Evolutionary conservation across 2,888 invertebrate genomes (phyloP).

Genomic region (Pemphredon lugubris): DNA sequence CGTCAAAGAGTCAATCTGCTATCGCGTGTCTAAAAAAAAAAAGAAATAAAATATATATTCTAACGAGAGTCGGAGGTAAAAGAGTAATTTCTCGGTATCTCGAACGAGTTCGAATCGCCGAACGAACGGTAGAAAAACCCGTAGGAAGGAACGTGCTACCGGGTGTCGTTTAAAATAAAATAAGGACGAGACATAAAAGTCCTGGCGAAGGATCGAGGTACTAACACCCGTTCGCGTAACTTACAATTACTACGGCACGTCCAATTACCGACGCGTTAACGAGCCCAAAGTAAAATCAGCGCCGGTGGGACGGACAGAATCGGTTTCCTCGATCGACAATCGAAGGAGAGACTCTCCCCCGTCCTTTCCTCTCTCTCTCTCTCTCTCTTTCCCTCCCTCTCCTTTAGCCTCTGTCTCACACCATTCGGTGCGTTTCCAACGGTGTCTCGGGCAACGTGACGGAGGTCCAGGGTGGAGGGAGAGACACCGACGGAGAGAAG

Average conservation of each 20-base stretch:
- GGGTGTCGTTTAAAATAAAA: too few species aligned
- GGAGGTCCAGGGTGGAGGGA: slow-evolving; percentile 27
- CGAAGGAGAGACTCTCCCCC: slow-evolving; percentile 54
- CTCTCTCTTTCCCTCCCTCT: too few species aligned
- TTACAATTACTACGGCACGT: slow-evolving; percentile 40
- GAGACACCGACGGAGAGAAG: slow-evolving; percentile 48
- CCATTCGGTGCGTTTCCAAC: slow-evolving; percentile 45
- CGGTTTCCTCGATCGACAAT: slow-evolving; percentile 59
- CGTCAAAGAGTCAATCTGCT: too few species aligned
- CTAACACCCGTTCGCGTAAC: slow-evolving; percentile 24
- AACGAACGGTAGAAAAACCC: too few species aligned
- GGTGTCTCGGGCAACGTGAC: slow-evolving; percentile 57
- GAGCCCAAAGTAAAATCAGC: slow-evolving; percentile 47
- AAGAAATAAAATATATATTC: too few species aligned
- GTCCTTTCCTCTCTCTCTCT: too few species aligned
- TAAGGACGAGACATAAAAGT: slow-evolving; percentile 2
- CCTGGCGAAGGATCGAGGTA: neutral
- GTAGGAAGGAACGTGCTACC: too few species aligned
- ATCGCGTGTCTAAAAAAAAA: too few species aligned
- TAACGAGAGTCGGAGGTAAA: too few species aligned
- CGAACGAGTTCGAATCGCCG: too few species aligned
- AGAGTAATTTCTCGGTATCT: too few species aligned
- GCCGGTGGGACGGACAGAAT: slow-evolving; percentile 34
- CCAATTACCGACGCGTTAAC: slow-evolving; percentile 49
- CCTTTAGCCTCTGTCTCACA: too few species aligned